Base-by-base conservation (phyloP, 30 jellyfish, hydroid and myxozoan species). In the Nemopilema nomurai region DNA sequence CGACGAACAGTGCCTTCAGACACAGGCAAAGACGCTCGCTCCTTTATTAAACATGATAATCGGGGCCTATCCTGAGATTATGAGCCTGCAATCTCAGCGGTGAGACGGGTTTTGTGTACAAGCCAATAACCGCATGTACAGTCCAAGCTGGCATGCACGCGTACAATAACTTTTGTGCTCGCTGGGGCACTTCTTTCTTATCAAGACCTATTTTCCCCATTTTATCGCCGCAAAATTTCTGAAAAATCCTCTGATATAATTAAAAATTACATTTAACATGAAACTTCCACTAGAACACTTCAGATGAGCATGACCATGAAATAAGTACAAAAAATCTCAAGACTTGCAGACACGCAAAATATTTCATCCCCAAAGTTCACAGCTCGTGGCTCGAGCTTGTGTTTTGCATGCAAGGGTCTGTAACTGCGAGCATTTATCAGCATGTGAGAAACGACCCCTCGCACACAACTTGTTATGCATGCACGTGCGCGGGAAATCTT, bases 401-500 rank as follows among this genome's bases (percentile, higher is more conserved):
- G n/a, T n/a, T n/a, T n/a, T n/a, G n/a, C n/a, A n/a, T n/a, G n/a
- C n/a, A n/a, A n/a, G n/a, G n/a, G n/a, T n/a, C n/a, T n/a, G n/a
- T n/a, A n/a, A n/a, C n/a, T n/a, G n/a, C n/a, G n/a, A n/a, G n/a
- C n/a, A n/a, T n/a, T n/a, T n/a, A n/a, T n/a, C n/a, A n/a, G n/a
- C n/a, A n/a, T n/a, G n/a, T n/a, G n/a, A n/a, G n/a, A n/a, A n/a
- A n/a, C n/a, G n/a, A n/a, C n/a, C n/a, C n/a, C n/a, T 3, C 13
- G 57, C 13, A 41, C 57, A 41, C 57, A 3, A 13, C 13, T 6
- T 41, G 57, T 41, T 9, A 21, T 0, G 72, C 52, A 52, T 8
- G 75, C 84, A 57, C 91, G 79, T 65, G 78, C 83, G 76, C 80
- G 83, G 62, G 84, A 25, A n/a, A 68, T n/a, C 91, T 77, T 62